Base-by-base conservation (phyloP, 2,888 invertebrate species). In the Frankliniella intonsa region DNA sequence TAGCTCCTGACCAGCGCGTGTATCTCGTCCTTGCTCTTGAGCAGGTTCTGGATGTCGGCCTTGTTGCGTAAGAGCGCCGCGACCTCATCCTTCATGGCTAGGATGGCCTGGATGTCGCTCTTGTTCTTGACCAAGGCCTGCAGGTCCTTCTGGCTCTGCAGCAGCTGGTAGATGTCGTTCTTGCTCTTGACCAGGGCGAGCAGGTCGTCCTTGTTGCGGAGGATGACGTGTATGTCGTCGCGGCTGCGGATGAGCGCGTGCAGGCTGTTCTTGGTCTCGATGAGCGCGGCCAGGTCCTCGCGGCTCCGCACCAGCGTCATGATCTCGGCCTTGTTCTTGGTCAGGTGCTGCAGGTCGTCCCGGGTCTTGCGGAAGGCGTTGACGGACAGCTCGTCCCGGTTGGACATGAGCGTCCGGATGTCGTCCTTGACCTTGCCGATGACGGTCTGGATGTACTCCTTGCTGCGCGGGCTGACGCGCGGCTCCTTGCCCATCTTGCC, bases 221-320 rank as follows among this genome's bases (percentile, higher is more conserved):
- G 69, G 12, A 76, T 22, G 22, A 76, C 11, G 69, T 76, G 69
- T 22, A 76, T 76, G 69, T 76, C 69, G 25, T 76, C 69, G 22
- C 69, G 69, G 69, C 69, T 76, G 69, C 69, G 69, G 69, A 76
- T 76, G 69, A 76, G 69, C 69, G 69, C 69, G 69, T 76, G 69
- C 69, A 76, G 69, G 69, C 69, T 25, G 69, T 25, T 25, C 69
- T 76, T 76, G 69, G 69, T 76, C 22, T 76, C 69, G 69, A 76
- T 76, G 69, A 76, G 69, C 2, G 69, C 69, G 22, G 22, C 12
- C 69, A 76, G 69, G 69, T 76, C 69, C 22, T 76, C 69, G 25
- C 69, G 69, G 69, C 69, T 76, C 11, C 69, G 69, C 69, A 76
- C 69, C 69, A 76, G 69, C 25, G 69, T 25, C 69, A 76, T 76